phyloP scores from a whole-genome alignment of 2,888 invertebrate species.

The Bruchidius siliquastri region DNA sequence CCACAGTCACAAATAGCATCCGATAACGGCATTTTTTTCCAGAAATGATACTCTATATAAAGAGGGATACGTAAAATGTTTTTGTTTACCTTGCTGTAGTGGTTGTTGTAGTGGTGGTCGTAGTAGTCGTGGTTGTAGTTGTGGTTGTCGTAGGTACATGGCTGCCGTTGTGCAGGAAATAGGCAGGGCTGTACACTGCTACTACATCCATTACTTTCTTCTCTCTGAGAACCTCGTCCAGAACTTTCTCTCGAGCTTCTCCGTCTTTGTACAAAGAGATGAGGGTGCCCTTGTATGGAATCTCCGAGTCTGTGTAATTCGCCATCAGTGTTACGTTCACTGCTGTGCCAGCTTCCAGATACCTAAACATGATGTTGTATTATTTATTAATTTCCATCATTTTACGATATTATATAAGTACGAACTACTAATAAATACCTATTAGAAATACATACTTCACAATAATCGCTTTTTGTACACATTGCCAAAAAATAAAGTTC shows the following conservation, averaged over 20 bases:
- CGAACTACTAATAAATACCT: too few relatives aligned
- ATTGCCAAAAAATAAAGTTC: too few relatives aligned
- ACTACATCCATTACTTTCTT: conserved; percentile 63
- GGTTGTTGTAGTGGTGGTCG: conserved; percentile 47
- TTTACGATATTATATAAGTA: too few relatives aligned
- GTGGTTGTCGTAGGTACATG: conserved; percentile 74
- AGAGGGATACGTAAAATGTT: too few relatives aligned
- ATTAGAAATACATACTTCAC: too few relatives aligned
- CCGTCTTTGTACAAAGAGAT: conserved; percentile 65
- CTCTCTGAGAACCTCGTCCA: conserved; percentile 62
- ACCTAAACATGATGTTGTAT: conserved; percentile 12
- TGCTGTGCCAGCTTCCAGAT: conserved; percentile 70
- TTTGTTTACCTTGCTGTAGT: conserved; percentile 39
- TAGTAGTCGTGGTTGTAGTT: conserved; percentile 52
- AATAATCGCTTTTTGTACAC: too few relatives aligned
- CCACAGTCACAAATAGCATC: too few relatives aligned
- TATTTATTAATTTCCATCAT: too few relatives aligned
- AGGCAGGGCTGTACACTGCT: conserved; percentile 70
- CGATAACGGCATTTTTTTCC: too few relatives aligned
- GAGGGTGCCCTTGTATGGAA: conserved; percentile 69
- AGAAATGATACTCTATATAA: too few relatives aligned
- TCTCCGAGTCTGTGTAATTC: conserved; percentile 67
- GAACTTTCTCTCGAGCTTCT: conserved; percentile 54
- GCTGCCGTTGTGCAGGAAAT: conserved; percentile 69
- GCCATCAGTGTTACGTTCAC: conserved; percentile 76